Evolutionary conservation across 1,140 invertebrate species (phyloP).

Genomic region (Aphaenogaster rudis): DNA sequence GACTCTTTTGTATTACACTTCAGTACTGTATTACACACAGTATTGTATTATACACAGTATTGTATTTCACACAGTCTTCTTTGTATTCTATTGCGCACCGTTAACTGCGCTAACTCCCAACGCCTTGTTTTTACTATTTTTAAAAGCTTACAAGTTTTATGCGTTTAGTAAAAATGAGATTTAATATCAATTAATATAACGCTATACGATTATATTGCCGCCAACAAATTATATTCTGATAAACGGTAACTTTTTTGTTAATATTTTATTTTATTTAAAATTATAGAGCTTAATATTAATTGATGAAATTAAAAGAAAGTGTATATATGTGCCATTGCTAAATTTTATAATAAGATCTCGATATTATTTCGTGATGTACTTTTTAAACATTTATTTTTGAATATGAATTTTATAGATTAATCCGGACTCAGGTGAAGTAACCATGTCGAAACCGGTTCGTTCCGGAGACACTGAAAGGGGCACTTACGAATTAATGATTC

Average conservation of each 20-base stretch:
- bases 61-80: no score
- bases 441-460: slow-evolving; percentile 88
- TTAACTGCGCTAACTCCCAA: no score
- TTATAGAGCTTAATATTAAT: neutral
- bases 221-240: neutral
- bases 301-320: neutral
- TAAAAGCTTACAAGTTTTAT: no score
- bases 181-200: neutral
- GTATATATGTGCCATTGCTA: neutral
- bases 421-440: slow-evolving; percentile 90
- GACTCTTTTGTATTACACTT: no score
- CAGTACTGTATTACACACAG: no score
- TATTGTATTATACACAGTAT: no score
- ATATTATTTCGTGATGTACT: slow-evolving; percentile 10
- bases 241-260: neutral
- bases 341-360: neutral
- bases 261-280: neutral
- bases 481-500: slow-evolving; percentile 90
- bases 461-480: slow-evolving; percentile 92
- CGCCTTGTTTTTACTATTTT: no score
- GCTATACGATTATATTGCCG: neutral
- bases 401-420: slow-evolving; percentile 88
- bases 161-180: neutral
- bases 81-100: no score
- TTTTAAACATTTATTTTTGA: neutral